These are phyloP conservation scores for Caradrina kadenii DNA, from an alignment of 2,888 invertebrate genomes.

Conservation along the genomic window DNA sequence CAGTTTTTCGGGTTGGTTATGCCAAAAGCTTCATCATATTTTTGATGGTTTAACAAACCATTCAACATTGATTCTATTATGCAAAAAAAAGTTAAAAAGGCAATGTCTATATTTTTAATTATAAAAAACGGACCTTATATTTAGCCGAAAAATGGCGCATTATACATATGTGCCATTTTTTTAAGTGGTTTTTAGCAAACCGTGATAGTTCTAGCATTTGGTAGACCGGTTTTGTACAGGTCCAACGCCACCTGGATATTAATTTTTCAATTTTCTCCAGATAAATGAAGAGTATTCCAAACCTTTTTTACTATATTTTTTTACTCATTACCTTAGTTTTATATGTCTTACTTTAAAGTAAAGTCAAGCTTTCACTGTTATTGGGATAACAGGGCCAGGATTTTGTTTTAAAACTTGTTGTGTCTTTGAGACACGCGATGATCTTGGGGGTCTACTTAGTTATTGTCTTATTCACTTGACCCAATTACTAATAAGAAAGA, in stretches of 20 bases:
- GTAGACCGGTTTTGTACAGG: neutral
- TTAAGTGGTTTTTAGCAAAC: neutral
- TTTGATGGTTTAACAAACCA: neutral
- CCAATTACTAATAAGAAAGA: neutral
- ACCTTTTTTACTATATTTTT: neutral
- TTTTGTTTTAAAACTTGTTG: neutral
- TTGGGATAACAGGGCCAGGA: neutral
- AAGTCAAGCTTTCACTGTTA: neutral
- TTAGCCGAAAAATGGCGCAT: neutral
- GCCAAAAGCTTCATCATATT: neutral
- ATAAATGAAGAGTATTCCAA: neutral
- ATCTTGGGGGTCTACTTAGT: neutral
- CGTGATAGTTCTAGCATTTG: neutral
- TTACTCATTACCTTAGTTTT: neutral
- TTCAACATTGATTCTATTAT: slow-evolving; percentile 1
- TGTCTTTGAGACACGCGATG: neutral
- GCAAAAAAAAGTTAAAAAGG: neutral
- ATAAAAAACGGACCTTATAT: neutral
- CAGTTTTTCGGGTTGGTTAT: too few species aligned
- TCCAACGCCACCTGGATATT: neutral
- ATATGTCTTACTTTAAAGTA: neutral
- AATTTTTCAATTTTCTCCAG: neutral
- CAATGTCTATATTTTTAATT: neutral
- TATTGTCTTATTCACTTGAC: neutral
- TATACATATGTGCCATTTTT: neutral